These are phyloP conservation scores for Passer montanus DNA, from an alignment of 2,113 vertebrate species.

Conservation along the genomic window DNA sequence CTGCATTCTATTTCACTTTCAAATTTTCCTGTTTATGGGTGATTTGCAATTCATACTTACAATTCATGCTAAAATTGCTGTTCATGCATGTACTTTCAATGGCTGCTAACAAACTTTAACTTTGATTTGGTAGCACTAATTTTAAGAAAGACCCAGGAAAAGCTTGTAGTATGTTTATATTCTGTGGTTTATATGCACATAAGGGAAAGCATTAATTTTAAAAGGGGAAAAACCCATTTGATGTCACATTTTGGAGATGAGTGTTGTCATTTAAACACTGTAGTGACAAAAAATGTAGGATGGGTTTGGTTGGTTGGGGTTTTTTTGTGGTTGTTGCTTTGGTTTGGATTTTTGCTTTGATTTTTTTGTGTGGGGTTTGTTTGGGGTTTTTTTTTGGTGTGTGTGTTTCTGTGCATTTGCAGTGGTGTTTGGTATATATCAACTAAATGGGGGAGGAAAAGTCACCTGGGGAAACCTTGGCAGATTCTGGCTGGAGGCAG, in stretches of 20 bases:
- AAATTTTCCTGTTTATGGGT: neutral
- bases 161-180: fast-evolving
- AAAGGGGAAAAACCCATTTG: neutral
- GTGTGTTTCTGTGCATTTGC: neutral
- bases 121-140: neutral
- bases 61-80: neutral
- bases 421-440: neutral
- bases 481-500: neutral
- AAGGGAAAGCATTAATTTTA: neutral
- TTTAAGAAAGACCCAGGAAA: neutral
- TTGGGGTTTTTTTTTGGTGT: neutral
- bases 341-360: neutral
- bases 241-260: neutral
- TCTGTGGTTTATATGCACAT: neutral
- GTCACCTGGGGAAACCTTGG: neutral
- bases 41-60: slow-evolving; percentile 8
- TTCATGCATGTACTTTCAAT: neutral
- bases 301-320: too few species aligned
- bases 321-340: neutral
- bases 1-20: neutral
- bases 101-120: neutral
- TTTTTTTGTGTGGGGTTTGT: neutral
- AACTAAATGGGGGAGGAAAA: neutral
- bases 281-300: neutral
- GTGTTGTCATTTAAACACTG: neutral